Evolutionary conservation across 2,888 invertebrate species (phyloP), one percentile per base, ranked within the genome.

Genomic region (Baccha elongata): DNA sequence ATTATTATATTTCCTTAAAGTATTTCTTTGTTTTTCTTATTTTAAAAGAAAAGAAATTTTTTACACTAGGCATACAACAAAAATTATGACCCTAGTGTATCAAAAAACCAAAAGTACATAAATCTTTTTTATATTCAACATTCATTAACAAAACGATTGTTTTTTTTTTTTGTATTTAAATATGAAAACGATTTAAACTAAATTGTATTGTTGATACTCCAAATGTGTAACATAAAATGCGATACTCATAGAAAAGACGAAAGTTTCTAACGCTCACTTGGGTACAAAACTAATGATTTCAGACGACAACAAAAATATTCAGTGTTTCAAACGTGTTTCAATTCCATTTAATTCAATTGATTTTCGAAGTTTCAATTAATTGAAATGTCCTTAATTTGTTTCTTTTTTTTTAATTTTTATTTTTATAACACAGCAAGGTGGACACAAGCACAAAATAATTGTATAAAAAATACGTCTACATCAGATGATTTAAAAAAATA

Each of bases 261-360:
- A 60, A 69, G 55, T 58, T 64, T 73, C 78, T 44, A 48, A 83
- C 65, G 50, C 29, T 67, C 75, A 80, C 71, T 79, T 53, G 50
- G 67, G 52, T 74, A 80, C 62, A 85, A 74, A 71, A 78, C 23
- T 60, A 29, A 71, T 64, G 67, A 73, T 76, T 62, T 68, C 37
- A 76, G 46, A 76, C 48, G 52, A 84, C 74, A 64, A 75, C 62
- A 71, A 80, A 60, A 19, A 72, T 64, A 60, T 58, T 85, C 84
- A 78, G 65, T 78, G 76, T 86, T 89, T 90, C 90, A 90, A 90
- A 90, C 90, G 87, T 90, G 90, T 90, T 90, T 90, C 90, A 90
- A 89, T 90, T 90, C 88, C 88, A 86, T 86, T 84, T 85, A 68
- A 60, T 65, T 60, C 40, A 48, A 73, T 73, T 60, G 65, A 58